phyloP scores from a whole-genome alignment of 2,113 vertebrate genomes.

The Columbina picui region DNA sequence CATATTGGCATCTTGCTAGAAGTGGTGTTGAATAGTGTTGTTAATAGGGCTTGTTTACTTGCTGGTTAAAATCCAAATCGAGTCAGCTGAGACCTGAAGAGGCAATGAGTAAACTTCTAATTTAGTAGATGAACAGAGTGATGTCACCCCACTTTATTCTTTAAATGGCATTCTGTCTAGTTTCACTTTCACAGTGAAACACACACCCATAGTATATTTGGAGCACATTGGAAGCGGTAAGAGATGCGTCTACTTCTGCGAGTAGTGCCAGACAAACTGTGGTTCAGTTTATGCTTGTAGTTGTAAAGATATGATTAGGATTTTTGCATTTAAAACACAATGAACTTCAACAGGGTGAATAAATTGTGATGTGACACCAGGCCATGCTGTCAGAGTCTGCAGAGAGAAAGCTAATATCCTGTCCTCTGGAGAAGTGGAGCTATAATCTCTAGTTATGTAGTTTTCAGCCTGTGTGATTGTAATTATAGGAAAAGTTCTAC shows the following conservation, averaged over 20 bases:
- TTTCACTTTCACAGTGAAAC: conserved; percentile 60
- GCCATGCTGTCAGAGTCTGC: not conserved
- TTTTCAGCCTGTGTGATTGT: not conserved
- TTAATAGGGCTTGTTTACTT: conserved; percentile 68
- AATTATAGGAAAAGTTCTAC: not conserved
- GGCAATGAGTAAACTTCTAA: conserved; percentile 60
- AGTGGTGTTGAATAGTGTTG: conserved; percentile 41
- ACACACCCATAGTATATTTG: not conserved
- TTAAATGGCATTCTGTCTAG: conserved; percentile 51
- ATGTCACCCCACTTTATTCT: conserved; percentile 62
- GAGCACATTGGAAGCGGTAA: not conserved
- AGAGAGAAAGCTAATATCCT: not conserved
- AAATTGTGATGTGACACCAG: not conserved
- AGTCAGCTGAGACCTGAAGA: conserved; percentile 65
- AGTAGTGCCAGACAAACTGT: not conserved
- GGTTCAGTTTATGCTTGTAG: not conserved
- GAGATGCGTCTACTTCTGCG: not conserved
- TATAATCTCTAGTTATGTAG: not conserved
- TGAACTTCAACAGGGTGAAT: not conserved
- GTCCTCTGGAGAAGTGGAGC: not conserved
- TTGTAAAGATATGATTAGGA: not conserved
- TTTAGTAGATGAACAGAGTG: conserved; percentile 17
- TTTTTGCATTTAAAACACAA: not conserved
- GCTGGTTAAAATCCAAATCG: conserved; percentile 58
- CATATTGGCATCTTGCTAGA: conserved; percentile 28